Base-by-base conservation (phyloP, 2,797 vertebrate genomes). In the Poeciliopsis infans region DNA sequence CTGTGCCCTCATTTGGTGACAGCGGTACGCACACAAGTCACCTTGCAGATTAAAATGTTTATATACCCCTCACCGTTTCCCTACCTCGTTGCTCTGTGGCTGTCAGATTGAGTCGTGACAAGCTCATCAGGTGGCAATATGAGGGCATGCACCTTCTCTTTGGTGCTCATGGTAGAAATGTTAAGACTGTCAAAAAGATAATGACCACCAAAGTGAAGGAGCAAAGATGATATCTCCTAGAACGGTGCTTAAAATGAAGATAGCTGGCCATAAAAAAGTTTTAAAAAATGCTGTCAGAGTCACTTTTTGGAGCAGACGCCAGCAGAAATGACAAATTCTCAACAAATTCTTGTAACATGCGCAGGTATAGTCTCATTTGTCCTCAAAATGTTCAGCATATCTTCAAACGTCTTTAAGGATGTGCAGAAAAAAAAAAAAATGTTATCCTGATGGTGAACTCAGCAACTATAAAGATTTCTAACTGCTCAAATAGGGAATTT, bases 101-200 rank as follows among this genome's bases (percentile, higher is more conserved):
- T 59, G 53, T 75, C 53, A 12, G 36, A 45, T 43, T 45, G 53
- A 57, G 73, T 61, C 16, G 4, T 45, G 55, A 75, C n/a, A 45
- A 75, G 53, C 39, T 31, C 73, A 31, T 75, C 55, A 41, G 41
- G 7, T 75, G 55, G 12, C 55, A 11, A 43, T 75, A 75, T 45
- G 41, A 75, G 15, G 71, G 18, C 7, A 23, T 23, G 71, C 46
- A 33, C 71, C 28, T 49, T 51, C 28, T 25, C 28, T 51, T 20
- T 72, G 46, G n/a, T 72, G 18, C 71, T 72, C 28, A 49, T 6
- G 28, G 16, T 36, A 31, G 28, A 72, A 72, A 72, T 33, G 46
- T 20, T 51, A 72, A 46, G 39, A 72, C 46, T 49, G 47, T 33
- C 45, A 49, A 49, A 72, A 68, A 23, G 12, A 33, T 49, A 49